phyloP scores from a whole-genome alignment of 2,888 invertebrate genomes.

The Drosophila tanythrix region DNA sequence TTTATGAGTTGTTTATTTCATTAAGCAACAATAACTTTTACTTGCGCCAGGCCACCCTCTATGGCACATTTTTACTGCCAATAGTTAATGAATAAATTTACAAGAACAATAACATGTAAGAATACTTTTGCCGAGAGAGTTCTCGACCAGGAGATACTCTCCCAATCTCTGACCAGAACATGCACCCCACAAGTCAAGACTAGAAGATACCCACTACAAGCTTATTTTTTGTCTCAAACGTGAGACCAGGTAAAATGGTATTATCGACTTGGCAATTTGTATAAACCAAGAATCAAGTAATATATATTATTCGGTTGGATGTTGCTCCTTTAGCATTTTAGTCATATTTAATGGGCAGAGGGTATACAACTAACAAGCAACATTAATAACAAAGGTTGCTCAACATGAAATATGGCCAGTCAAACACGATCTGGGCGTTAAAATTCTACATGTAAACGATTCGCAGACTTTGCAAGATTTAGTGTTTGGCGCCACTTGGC shows the following conservation, averaged over 20 bases:
- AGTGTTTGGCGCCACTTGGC: conserved; percentile 60
- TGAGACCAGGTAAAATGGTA: background rate
- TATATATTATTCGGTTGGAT: background rate
- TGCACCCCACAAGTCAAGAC: no score
- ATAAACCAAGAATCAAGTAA: background rate
- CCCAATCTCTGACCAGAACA: no score
- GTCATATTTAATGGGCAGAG: background rate
- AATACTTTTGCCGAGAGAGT: background rate
- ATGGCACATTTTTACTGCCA: conserved; percentile 59
- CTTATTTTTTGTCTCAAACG: background rate
- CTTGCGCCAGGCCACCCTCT: conserved; percentile 46
- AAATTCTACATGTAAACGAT: conserved; percentile 57
- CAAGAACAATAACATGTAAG: conserved; percentile 14
- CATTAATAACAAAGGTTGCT: conserved; percentile 16
- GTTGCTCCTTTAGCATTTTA: background rate
- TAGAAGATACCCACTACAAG: background rate
- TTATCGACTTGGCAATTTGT: background rate
- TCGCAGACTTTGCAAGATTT: conserved; percentile 14
- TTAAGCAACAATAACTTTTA: conserved; percentile 65
- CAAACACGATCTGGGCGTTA: conserved; percentile 62
- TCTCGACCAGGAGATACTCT: background rate
- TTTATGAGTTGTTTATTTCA: conserved; percentile 74
- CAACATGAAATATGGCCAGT: conserved; percentile 61
- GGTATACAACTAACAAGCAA: background rate
- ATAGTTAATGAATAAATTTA: conserved; percentile 51